Percentiles rank a stretch among this genome's conserved stretches.
Conservation (phyloP, 2,113 vertebrate species). For the Etheostoma cragini region DNA sequence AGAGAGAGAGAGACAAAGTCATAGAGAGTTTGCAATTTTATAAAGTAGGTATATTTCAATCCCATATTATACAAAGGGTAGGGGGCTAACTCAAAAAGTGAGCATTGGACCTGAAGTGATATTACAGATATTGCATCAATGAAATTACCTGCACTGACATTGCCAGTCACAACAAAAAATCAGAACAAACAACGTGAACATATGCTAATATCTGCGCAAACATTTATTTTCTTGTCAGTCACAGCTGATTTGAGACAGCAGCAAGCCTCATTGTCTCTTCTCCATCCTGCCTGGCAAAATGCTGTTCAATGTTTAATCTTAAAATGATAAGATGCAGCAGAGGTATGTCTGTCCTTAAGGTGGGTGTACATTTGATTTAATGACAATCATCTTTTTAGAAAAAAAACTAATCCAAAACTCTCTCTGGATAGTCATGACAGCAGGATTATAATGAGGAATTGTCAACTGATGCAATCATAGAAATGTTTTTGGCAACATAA, state of each 20-base stretch:
- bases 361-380: slow-evolving; percentile 38
- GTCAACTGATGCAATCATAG: slow-evolving; percentile 45
- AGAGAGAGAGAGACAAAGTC: no score
- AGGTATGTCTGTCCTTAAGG: slow-evolving; percentile 4
- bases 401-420: background rate
- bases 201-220: background rate
- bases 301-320: slow-evolving; percentile 27
- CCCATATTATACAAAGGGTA: background rate
- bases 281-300: slow-evolving; percentile 6
- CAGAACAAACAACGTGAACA: background rate
- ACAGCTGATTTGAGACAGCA: background rate
- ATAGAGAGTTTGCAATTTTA: no score
- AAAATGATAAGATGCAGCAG: slow-evolving; percentile 24
- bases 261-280: background rate
- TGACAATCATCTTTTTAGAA: slow-evolving; percentile 20
- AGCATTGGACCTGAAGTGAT: no score
- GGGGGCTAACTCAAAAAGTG: no score
- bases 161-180: background rate
- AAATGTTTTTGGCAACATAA: slow-evolving; percentile 32
- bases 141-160: no score
- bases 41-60: no score
- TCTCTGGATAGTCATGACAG: slow-evolving; percentile 24
- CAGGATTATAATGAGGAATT: slow-evolving; percentile 40
- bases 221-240: background rate
- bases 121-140: no score